Base-by-base conservation (phyloP, 2,888 invertebrate species). In the Leptinotarsa peninsularis region DNA sequence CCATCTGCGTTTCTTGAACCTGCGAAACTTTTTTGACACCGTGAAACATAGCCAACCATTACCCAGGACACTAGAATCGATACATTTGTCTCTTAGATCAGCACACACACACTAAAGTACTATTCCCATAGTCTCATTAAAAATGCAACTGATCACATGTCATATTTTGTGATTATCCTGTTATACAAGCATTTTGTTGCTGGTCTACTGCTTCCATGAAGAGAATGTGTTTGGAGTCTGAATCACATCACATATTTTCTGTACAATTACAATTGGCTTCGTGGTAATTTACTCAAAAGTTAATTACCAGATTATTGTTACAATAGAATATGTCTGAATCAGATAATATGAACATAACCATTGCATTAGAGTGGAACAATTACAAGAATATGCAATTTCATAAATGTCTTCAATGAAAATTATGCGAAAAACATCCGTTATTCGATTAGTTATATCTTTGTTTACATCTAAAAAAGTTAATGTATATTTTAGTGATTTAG, bases 301-400 rank as follows among this genome's bases (percentile, higher is more conserved):
- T 76, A 76, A 76, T 76, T 76, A 76, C 71, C 73, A 76, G 71
- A 76, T 76, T 76, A 71, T 74, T 76, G 73, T 76, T 76, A 76
- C 73, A 76, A 74, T 76, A 71, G 76, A 23, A 73, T 74, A 72
- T 71, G 76, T 76, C 76, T 76, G 76, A 76, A 76, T 76, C 76
- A 76, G 76, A 76, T 76, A 76, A 74, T 76, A 68, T 72, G 73
- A 76, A 76, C 76, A 76, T 76, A 76, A 76, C 73, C 71, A 76
- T 72, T 63, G 73, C 76, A 74, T 71, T 74, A 76, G 76, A 74
- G 73, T 76, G 76, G 76, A 76, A 76, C 76, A 71, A 73, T 76
- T 76, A 76, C 76, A 73, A 73, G 76, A 71, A 76, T 76, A 49
- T 66, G 71, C 76, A 76, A 74, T 73, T 76, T 73, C 56, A 73